phyloP scores from a whole-genome alignment of 1,140 invertebrate species.

The Drosophila santomea region DNA sequence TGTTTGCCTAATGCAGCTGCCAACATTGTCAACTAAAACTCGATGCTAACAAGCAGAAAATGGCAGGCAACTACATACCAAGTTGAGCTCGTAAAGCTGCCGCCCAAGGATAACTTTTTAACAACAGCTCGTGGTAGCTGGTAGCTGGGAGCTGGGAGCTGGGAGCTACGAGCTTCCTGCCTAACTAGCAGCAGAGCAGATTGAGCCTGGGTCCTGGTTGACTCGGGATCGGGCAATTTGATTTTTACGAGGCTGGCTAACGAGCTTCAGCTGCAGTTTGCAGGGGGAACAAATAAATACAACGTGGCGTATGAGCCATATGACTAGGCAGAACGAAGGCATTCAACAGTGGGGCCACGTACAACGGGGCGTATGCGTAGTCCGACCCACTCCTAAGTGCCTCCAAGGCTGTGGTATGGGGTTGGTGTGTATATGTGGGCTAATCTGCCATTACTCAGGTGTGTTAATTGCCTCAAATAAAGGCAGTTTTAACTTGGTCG shows the following conservation, averaged over 20 bases:
- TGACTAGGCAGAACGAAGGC: constrained; percentile 42
- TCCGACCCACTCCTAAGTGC: constrained; percentile 4
- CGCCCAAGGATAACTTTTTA: constrained; percentile 72
- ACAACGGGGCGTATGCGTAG: constrained; percentile 41
- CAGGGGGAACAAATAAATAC: constrained; percentile 64
- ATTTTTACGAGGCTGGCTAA: constrained; percentile 68
- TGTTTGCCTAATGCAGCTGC: constrained; percentile 68
- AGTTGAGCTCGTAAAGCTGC: constrained; percentile 68
- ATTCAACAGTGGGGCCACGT: constrained; percentile 45
- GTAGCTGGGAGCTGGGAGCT: background rate
- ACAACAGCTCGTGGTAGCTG: constrained; percentile 45
- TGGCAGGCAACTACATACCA: constrained; percentile 59
- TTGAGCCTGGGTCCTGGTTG: constrained; percentile 23
- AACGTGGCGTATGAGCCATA: constrained; percentile 61
- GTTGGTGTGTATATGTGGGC: constrained; percentile 13
- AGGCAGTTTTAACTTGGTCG: background rate
- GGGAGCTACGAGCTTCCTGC: constrained; percentile 1
- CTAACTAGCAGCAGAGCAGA: constrained; percentile 32
- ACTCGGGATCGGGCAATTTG: constrained; percentile 47
- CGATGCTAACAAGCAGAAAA: constrained; percentile 71
- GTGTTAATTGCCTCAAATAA: constrained; percentile 38
- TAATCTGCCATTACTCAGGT: constrained; percentile 42
- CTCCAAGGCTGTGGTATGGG: background rate
- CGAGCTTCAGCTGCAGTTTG: constrained; percentile 67
- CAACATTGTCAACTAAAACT: constrained; percentile 72